Evolutionary conservation across 2,888 invertebrate species (phyloP).

Genomic region (Terebella lapidaria): DNA sequence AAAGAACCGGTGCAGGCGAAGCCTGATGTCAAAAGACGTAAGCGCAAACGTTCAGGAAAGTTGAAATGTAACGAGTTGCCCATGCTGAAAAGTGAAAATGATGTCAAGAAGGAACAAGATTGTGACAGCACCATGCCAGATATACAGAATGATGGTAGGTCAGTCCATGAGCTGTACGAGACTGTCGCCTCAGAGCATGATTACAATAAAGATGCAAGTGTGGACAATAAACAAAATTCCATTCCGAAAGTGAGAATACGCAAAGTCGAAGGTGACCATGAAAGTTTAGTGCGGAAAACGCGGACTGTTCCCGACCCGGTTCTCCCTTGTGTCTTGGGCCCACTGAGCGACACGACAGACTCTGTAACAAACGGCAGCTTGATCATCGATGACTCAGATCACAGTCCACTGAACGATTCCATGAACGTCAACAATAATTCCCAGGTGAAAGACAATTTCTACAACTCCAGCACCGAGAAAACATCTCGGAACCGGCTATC

Average conservation of each 20-base stretch:
- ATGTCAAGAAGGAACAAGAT: no score
- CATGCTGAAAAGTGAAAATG: no score
- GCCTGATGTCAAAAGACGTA: no score
- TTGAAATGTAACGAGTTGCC: no score
- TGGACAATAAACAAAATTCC: not conserved
- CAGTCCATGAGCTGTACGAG: conserved; percentile 1
- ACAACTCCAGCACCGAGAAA: not conserved
- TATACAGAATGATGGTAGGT: no score
- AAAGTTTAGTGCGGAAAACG: not conserved
- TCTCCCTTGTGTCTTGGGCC: not conserved
- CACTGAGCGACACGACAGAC: not conserved
- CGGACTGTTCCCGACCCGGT: conserved; percentile 18
- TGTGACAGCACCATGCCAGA: no score
- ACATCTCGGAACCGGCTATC: not conserved
- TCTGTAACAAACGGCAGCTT: not conserved
- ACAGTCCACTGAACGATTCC: not conserved
- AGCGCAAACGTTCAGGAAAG: no score
- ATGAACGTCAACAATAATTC: not conserved
- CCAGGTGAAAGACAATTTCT: not conserved
- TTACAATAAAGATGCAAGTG: conserved; percentile 5
- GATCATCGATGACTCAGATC: no score
- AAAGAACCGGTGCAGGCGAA: no score
- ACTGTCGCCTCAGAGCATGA: conserved; percentile 10
- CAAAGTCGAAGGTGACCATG: not conserved
- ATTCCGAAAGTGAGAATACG: not conserved